Evolutionary conservation across 2,888 invertebrate species (phyloP).

Genomic region (Mantis religiosa): DNA sequence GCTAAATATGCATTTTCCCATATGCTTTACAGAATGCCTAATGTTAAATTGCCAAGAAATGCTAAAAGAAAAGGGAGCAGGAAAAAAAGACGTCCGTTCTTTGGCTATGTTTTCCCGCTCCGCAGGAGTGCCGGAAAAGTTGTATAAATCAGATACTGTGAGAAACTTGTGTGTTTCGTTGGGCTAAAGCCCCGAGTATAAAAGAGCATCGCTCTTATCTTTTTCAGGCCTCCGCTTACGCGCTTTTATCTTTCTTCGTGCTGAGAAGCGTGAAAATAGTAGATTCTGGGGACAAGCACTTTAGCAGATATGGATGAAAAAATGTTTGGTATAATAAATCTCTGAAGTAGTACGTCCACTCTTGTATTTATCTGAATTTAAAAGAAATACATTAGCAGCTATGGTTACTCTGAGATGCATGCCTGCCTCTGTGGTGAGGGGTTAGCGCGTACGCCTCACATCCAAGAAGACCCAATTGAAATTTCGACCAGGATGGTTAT

Average conservation of each 20-base stretch:
- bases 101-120: background rate
- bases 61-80: background rate
- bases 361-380: no score
- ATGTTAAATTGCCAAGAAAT: background rate
- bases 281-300: background rate
- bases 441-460: no score
- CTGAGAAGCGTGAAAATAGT: background rate
- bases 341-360: no score
- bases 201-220: background rate
- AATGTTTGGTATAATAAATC: background rate
- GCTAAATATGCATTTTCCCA: background rate
- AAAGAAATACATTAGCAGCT: no score
- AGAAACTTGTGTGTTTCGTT: background rate
- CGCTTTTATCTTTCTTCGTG: background rate
- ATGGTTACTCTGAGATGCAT: no score
- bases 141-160: background rate
- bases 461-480: no score
- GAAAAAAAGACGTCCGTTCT: background rate
- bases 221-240: background rate
- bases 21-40: background rate
- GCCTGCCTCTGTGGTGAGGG: no score
- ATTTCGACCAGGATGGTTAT: no score
- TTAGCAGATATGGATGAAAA: background rate
- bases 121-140: background rate
- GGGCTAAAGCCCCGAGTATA: background rate